Conservation (phyloP, 1,140 invertebrate species). For the Ridgeia piscesae region DNA sequence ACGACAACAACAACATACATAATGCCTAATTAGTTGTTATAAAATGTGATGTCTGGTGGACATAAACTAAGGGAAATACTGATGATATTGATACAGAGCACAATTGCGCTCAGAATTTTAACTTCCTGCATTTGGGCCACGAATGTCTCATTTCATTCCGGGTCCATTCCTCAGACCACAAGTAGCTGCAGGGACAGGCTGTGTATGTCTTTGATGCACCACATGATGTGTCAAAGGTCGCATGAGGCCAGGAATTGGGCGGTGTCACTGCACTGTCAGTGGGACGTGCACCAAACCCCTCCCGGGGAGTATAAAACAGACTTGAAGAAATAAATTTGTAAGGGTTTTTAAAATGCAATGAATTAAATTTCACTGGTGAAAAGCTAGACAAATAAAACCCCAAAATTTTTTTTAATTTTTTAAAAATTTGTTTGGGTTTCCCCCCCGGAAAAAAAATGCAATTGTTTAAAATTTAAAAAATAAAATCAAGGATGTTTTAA, state of each 20-base stretch:
- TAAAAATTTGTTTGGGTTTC: no score
- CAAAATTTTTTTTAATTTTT: no score
- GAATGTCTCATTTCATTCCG: neutral
- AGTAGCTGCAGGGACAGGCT: conserved; percentile 2
- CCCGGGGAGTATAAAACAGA: neutral
- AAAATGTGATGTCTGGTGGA: neutral
- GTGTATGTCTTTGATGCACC: neutral
- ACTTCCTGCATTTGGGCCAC: neutral
- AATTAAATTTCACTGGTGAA: no score
- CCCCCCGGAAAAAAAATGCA: no score
- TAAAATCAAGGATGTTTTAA: no score
- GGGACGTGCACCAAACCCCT: neutral
- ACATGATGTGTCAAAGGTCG: neutral
- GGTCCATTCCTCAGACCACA: conserved; percentile 22
- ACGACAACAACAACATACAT: neutral
- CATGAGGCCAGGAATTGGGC: neutral
- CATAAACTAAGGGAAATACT: neutral
- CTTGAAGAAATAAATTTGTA: neutral
- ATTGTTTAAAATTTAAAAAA: no score
- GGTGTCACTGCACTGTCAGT: neutral
- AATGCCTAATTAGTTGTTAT: neutral
- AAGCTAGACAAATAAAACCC: no score
- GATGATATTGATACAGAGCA: neutral
- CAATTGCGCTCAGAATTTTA: neutral
- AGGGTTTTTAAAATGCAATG: neutral